Conservation (phyloP, 1,140 invertebrate genomes). For the Caenorhabditis inopinata region DNA sequence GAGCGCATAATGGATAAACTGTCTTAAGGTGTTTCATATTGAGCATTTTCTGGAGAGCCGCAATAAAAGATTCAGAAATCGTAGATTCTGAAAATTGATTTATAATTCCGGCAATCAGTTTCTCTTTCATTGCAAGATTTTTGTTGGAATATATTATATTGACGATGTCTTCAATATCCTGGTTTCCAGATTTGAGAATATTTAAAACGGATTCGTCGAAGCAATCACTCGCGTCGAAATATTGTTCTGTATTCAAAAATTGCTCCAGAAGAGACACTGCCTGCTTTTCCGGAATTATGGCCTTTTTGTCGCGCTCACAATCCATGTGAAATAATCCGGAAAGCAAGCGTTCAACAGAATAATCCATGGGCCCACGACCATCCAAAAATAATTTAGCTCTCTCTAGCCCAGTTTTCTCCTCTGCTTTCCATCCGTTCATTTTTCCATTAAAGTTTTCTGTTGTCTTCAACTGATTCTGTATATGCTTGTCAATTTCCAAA, state of each 20-base stretch:
- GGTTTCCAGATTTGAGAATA: not conserved
- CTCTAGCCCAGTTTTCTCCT: not conserved
- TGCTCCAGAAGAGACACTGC: not conserved
- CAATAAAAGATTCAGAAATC: no score
- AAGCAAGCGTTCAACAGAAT: not conserved
- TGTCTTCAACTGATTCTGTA: not conserved
- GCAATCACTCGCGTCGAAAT: not conserved
- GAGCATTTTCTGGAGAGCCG: not conserved
- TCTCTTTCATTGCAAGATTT: slow-evolving; percentile 73
- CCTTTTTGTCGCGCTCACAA: not conserved
- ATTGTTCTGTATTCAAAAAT: not conserved
- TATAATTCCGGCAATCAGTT: slow-evolving; percentile 52
- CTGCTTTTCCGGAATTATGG: not conserved
- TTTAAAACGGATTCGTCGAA: not conserved
- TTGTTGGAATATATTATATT: slow-evolving; percentile 93
- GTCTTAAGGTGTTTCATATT: not conserved
- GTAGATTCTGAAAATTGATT: not conserved
- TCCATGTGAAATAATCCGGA: not conserved
- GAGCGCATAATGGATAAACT: not conserved
- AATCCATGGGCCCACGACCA: not conserved
- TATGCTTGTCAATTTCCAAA: slow-evolving; percentile 65
- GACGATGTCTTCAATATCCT: slow-evolving; percentile 73
- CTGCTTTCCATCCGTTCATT: not conserved
- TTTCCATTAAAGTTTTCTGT: not conserved
- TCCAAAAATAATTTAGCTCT: not conserved